phyloP scores from a whole-genome alignment of 2,797 vertebrate genomes.

The Onychomys arenicola region DNA sequence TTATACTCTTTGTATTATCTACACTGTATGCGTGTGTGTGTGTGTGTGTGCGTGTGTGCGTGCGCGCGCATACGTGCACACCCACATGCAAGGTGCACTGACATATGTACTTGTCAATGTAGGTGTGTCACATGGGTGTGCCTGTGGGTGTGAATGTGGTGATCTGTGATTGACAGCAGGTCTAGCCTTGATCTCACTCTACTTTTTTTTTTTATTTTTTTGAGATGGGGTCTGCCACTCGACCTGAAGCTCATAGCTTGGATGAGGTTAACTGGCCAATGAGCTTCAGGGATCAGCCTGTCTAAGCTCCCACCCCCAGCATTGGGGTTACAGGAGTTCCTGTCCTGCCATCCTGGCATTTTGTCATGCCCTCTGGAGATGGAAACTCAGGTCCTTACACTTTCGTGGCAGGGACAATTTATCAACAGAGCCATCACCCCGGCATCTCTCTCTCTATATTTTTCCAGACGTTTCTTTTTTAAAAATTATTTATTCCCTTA shows the following conservation, averaged over 20 bases:
- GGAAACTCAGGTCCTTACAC: background rate
- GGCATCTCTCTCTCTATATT: background rate
- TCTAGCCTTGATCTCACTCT: no score
- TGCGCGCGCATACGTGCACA: no score
- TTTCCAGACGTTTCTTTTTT: background rate
- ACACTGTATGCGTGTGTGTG: background rate
- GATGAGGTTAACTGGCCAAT: background rate
- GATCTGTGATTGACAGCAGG: background rate
- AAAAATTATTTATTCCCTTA: background rate
- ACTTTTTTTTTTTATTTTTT: background rate
- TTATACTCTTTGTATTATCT: background rate
- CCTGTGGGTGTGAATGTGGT: background rate
- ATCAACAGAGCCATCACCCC: background rate
- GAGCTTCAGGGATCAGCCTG: background rate
- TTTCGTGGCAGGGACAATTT: background rate
- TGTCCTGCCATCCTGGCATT: background rate
- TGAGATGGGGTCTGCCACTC: background rate
- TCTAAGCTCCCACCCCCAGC: no score
- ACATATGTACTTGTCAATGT: no score
- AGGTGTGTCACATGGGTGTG: background rate
- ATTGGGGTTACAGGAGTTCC: background rate
- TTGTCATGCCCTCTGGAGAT: background rate
- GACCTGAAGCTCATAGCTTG: background rate
- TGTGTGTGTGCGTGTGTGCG: background rate
- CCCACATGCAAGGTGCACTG: no score